A percentile compares a stretch with the other conserved stretches of the same genome.
These are phyloP conservation scores for Pogona vitticeps DNA, from an alignment of 2,113 vertebrate species.

Conservation along the genomic window DNA sequence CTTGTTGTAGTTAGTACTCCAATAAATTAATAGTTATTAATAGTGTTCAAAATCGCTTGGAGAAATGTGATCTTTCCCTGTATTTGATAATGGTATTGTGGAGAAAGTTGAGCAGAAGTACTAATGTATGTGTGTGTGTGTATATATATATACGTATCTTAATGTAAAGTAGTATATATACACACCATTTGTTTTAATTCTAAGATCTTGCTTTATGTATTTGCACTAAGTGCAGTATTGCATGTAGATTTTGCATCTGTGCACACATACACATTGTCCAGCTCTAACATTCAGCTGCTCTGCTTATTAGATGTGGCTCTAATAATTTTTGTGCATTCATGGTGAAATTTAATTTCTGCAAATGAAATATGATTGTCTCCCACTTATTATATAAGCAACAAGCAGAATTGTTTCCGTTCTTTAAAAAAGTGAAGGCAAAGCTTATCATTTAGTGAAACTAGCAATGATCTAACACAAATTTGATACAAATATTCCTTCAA, in stretches of 20 bases:
- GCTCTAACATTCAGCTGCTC: slow-evolving; percentile 68
- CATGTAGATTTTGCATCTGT: slow-evolving; percentile 46
- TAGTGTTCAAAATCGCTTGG: background rate
- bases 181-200: background rate
- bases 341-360: slow-evolving; percentile 50
- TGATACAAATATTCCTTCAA: too few relatives aligned
- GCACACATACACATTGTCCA: slow-evolving; percentile 61
- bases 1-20: background rate
- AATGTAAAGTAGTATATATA: slow-evolving; percentile 24
- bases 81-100: slow-evolving; percentile 32
- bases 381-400: background rate
- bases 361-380: slow-evolving; percentile 48
- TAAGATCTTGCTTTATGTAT: slow-evolving; percentile 27
- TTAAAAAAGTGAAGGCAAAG: slow-evolving; percentile 57
- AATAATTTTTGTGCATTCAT: slow-evolving; percentile 60
- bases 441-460: background rate
- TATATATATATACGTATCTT: slow-evolving; percentile 62
- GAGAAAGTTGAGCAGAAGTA: slow-evolving; percentile 19
- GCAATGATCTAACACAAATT: background rate
- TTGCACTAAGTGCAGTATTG: background rate
- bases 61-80: background rate
- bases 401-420: slow-evolving; percentile 42
- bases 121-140: slow-evolving; percentile 62
- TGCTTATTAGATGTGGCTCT: slow-evolving; percentile 50
- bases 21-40: background rate